A percentile compares a stretch with the other conserved stretches of the same genome.
Evolutionary conservation across 1,140 invertebrate species (phyloP).

Genomic region (Samia ricini): DNA sequence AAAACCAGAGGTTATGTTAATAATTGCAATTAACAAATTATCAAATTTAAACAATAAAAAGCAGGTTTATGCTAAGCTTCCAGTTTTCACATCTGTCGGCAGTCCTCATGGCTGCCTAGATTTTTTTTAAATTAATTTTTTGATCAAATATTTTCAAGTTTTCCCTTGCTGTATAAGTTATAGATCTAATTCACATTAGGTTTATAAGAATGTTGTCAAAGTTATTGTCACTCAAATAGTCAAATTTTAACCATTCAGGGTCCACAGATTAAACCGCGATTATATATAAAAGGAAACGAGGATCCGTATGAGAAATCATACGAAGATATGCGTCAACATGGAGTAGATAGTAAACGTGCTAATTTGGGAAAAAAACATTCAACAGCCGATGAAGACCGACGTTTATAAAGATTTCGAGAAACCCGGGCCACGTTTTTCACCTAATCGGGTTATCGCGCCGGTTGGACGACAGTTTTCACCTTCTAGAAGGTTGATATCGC

Average conservation of each 20-base stretch:
- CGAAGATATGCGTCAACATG: slow-evolving; percentile 20
- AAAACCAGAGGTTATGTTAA: too few species aligned
- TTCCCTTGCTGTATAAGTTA: too few species aligned
- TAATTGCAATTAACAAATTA: too few species aligned
- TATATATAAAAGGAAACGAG: slow-evolving; percentile 9
- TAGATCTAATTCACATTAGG: too few species aligned
- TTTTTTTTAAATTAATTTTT: too few species aligned
- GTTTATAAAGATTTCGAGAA: slow-evolving; percentile 28
- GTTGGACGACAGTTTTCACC: not conserved
- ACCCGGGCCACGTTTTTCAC: slow-evolving; percentile 14
- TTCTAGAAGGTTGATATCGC: not conserved
- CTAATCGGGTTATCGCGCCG: not conserved
- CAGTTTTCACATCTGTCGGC: too few species aligned
- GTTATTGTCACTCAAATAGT: too few species aligned
- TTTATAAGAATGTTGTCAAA: too few species aligned
- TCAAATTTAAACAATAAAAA: too few species aligned
- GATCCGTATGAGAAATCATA: slow-evolving; percentile 6
- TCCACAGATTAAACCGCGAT: slow-evolving; percentile 7
- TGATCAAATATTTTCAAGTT: too few species aligned
- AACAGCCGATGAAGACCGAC: slow-evolving; percentile 7
- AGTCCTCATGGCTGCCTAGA: too few species aligned
- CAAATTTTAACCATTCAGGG: not conserved
- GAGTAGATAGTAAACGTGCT: slow-evolving; percentile 5
- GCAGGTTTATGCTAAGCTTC: too few species aligned
- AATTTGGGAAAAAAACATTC: not conserved